Conservation (phyloP, 2,113 vertebrate genomes). For the Rhabdornis inornatus region DNA sequence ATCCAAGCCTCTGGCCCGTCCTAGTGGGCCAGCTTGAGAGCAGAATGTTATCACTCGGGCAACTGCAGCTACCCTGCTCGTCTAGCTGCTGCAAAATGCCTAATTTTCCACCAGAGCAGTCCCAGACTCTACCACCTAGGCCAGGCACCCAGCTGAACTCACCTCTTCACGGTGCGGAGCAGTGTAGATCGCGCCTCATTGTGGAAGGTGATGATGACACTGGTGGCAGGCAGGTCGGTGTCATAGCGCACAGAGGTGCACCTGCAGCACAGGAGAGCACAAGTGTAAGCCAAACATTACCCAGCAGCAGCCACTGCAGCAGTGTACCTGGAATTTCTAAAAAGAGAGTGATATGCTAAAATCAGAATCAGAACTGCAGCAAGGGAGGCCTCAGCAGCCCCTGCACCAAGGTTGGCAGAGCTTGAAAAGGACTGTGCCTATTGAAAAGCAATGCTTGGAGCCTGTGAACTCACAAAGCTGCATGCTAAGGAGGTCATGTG, state of each 20-base stretch:
- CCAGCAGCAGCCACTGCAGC: not conserved
- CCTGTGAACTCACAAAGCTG: not conserved
- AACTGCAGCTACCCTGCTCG: not conserved
- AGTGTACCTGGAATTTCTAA: not conserved
- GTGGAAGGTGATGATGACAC: slow-evolving; percentile 95
- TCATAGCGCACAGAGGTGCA: slow-evolving; percentile 87
- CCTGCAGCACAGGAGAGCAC: slow-evolving; percentile 59
- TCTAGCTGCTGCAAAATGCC: not conserved
- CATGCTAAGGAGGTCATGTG: not conserved
- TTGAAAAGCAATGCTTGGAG: not conserved
- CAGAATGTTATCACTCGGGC: not conserved
- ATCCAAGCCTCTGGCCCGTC: not conserved
- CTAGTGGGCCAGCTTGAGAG: not conserved
- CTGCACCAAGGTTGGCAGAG: not conserved
- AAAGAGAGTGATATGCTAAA: not conserved
- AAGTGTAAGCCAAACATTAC: not conserved
- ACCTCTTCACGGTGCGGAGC: slow-evolving; percentile 94
- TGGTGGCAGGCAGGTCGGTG: slow-evolving; percentile 85
- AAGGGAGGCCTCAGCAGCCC: not conserved
- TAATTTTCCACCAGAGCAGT: not conserved
- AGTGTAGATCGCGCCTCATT: slow-evolving; percentile 95
- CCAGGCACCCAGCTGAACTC: not conserved
- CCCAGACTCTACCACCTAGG: not conserved
- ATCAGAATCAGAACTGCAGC: not conserved
- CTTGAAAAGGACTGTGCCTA: not conserved